Percentiles rank a stretch among this genome's conserved stretches.
Conservation (phyloP, 2,888 invertebrate genomes). For the Anthophora plumipes region DNA sequence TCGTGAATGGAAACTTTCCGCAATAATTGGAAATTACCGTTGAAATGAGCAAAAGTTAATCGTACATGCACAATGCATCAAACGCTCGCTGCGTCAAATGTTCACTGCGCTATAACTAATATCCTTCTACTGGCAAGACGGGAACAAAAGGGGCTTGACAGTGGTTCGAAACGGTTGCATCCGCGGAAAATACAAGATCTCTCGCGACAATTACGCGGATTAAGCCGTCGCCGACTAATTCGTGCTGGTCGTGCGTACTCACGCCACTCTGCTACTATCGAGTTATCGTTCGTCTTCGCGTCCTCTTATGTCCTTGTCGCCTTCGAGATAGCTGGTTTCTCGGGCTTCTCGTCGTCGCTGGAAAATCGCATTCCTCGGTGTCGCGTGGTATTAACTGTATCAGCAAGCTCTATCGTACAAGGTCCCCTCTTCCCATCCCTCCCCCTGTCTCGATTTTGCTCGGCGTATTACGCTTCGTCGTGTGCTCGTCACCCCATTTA, state of each 20-base stretch:
- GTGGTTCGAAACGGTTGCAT: neutral
- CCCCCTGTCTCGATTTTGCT: slow-evolving; percentile 42
- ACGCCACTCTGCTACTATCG: slow-evolving; percentile 39
- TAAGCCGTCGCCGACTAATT: slow-evolving; percentile 58
- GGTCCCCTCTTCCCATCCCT: slow-evolving; percentile 7
- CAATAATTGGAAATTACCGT: no score
- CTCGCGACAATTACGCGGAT: slow-evolving; percentile 45
- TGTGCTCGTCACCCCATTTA: slow-evolving; percentile 53
- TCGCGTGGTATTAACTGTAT: slow-evolving; percentile 64
- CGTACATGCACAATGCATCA: no score
- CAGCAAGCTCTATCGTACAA: slow-evolving; percentile 57
- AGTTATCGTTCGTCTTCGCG: slow-evolving; percentile 58
- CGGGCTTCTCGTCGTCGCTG: slow-evolving; percentile 49
- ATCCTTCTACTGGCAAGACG: no score
- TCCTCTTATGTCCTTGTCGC: slow-evolving; percentile 8
- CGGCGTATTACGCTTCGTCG: slow-evolving; percentile 55
- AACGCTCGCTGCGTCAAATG: no score
- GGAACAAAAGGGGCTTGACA: neutral
- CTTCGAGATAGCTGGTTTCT: slow-evolving; percentile 50
- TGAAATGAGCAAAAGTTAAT: no score
- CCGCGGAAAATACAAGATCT: slow-evolving; percentile 27
- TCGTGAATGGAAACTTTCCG: no score
- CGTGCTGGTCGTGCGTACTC: neutral
- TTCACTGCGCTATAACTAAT: no score
- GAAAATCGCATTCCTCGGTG: slow-evolving; percentile 67